Evolutionary conservation across 1,140 invertebrate genomes (phyloP), one percentile per base, ranked within the genome.

Genomic region (Anoplolepis gracilipes): DNA sequence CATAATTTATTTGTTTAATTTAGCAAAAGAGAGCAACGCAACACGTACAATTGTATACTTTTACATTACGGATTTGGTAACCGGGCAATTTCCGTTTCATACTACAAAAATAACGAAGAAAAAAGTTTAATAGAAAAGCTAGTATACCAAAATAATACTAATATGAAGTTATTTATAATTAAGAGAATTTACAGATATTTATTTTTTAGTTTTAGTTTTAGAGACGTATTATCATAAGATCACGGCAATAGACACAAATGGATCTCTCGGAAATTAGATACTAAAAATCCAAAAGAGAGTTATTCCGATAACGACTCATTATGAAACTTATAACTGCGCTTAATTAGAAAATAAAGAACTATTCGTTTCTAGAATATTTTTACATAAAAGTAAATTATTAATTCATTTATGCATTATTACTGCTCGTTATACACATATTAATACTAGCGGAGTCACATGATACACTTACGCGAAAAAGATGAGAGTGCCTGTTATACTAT

Each of bases 331-430:
- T 10, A 19, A 73, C 72, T 85, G 70, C 57, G 57, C 65, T 85
- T 87, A 87, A n/a, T 57, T 78, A 85, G 73, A 16, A 85, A 10
- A 42, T 42, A 67, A 87, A 57, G n/a, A 65, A 49, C 53, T 13
- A 61, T 16, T 39, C 59, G n/a, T 85, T 85, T 69, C 39, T 69
- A 69, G 65, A 76, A 13, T 42, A 67, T 22, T 8, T 42, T n/a
- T 11, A 10, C 1, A 7, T n/a, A n/a, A n/a, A n/a, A n/a, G n/a
- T n/a, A n/a, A n/a, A n/a, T n/a, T n/a, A n/a, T n/a, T n/a, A n/a
- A 30, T 30, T 11, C 22, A 16, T 69, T 53, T 46, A 46, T 1
- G 3, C 22, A 46, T 53, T 25, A 36, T 19, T 57, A 65, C 19
- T 13, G 10, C 49, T 67, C 16, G 22, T 39, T 10, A 49, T 5